Evolutionary conservation across 2,797 vertebrate genomes (phyloP).

Genomic region (Gymnocypris eckloni): DNA sequence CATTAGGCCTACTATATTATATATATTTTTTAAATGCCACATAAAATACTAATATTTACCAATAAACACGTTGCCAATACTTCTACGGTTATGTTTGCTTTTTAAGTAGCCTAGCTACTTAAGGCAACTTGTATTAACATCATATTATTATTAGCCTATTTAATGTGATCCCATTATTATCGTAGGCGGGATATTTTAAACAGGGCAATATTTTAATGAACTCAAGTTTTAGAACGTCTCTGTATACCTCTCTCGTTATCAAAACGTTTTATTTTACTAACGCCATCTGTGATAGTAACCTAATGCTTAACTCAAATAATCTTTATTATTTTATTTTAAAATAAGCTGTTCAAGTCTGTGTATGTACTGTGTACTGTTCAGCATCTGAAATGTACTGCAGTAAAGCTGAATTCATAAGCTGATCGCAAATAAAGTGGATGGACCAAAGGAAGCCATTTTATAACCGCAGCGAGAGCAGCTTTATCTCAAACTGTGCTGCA

Average conservation of each 20-base stretch:
- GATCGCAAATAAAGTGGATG: slow-evolving; percentile 58
- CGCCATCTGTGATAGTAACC: not conserved
- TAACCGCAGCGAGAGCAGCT: slow-evolving; percentile 62
- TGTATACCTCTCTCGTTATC: not conserved
- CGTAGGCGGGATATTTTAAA: not conserved
- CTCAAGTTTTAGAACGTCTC: not conserved
- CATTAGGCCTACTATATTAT: no score
- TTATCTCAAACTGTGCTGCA: slow-evolving; percentile 56
- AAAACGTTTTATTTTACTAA: slow-evolving; percentile 6
- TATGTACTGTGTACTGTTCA: no score
- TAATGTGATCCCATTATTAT: not conserved
- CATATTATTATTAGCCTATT: not conserved
- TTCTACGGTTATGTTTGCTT: not conserved
- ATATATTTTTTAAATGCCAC: not conserved
- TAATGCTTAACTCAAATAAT: not conserved
- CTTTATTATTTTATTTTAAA: not conserved
- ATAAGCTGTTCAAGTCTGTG: not conserved
- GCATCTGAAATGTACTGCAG: not conserved
- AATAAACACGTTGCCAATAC: not conserved
- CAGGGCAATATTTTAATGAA: not conserved
- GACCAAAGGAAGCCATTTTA: slow-evolving; percentile 77
- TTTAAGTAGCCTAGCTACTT: not conserved
- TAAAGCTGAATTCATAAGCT: slow-evolving; percentile 17
- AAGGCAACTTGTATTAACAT: not conserved
- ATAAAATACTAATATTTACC: not conserved